phyloP scores from a whole-genome alignment of 53 echinoderm and acorn worm genomes.

The Luidia sarsii region DNA sequence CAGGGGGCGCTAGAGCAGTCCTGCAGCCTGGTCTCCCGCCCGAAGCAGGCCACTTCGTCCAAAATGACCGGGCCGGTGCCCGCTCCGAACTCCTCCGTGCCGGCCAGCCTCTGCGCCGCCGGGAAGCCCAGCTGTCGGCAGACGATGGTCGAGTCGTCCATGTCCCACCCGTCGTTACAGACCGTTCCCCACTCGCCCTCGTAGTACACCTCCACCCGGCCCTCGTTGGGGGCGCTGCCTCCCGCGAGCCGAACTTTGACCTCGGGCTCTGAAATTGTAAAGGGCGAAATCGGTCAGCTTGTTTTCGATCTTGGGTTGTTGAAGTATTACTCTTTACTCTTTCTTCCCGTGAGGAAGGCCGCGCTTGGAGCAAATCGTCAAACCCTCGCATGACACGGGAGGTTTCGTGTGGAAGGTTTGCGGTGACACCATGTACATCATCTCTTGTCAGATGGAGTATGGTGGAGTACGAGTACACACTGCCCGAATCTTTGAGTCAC shows the following conservation, averaged over 20 bases:
- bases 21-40: slow-evolving; percentile 43
- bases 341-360: no score
- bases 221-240: slow-evolving; percentile 13
- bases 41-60: slow-evolving; percentile 60
- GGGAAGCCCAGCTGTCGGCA: slow-evolving; percentile 12
- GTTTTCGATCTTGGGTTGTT: no score
- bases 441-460: no score
- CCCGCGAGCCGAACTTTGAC: slow-evolving; percentile 4
- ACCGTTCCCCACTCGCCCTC: slow-evolving; percentile 20
- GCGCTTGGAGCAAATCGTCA: no score
- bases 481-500: no score
- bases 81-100: background rate
- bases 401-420: no score
- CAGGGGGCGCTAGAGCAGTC: slow-evolving; percentile 30
- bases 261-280: slow-evolving; percentile 27
- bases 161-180: slow-evolving; percentile 13
- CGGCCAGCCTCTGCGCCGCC: background rate
- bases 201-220: slow-evolving; percentile 6
- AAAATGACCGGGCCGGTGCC: slow-evolving; percentile 1
- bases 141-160: background rate
- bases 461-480: no score
- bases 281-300: no score
- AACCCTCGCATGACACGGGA: no score
- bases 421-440: no score
- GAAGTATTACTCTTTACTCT: no score